Evolutionary conservation across 1,140 invertebrate species (phyloP).

Genomic region (Lineus longissimus): DNA sequence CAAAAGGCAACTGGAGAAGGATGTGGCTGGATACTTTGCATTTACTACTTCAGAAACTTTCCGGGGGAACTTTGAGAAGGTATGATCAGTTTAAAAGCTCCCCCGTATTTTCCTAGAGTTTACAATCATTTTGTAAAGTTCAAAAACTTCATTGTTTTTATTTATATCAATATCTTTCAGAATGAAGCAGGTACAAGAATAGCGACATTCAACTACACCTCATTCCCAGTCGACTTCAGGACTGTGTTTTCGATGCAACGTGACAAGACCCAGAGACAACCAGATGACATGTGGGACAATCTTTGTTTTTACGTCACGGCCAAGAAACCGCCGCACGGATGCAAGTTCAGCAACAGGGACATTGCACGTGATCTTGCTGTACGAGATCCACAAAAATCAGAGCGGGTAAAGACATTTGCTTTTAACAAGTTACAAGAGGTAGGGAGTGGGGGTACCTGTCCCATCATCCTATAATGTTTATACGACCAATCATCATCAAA

Average conservation of each 20-base stretch:
- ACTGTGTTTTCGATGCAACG: conserved; percentile 31
- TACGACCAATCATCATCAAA: too few relatives aligned
- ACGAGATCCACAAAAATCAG: too few relatives aligned
- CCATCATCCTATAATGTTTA: too few relatives aligned
- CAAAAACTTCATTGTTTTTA: too few relatives aligned
- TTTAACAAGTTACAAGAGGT: too few relatives aligned
- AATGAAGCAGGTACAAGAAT: conserved; percentile 25
- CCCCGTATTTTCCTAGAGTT: not conserved
- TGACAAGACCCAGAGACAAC: conserved; percentile 15
- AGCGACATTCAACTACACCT: conserved; percentile 32
- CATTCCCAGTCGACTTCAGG: conserved; percentile 35
- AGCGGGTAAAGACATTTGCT: too few relatives aligned
- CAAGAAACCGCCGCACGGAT: conserved; percentile 20
- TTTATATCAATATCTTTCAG: conserved; percentile 10
- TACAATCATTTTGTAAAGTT: too few relatives aligned
- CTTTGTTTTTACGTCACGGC: conserved; percentile 30
- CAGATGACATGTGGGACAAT: conserved; percentile 40
- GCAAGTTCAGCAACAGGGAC: not conserved
- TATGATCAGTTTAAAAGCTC: conserved; percentile 9
- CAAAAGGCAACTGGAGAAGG: conserved; percentile 37
- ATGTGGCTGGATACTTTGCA: conserved; percentile 32
- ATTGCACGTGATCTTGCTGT: too few relatives aligned
- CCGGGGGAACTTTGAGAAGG: conserved; percentile 45
- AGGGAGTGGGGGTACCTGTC: too few relatives aligned
- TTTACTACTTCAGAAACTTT: conserved; percentile 39